phyloP scores from a whole-genome alignment of 2,113 vertebrate species.

The Rhodinocichla rosea region DNA sequence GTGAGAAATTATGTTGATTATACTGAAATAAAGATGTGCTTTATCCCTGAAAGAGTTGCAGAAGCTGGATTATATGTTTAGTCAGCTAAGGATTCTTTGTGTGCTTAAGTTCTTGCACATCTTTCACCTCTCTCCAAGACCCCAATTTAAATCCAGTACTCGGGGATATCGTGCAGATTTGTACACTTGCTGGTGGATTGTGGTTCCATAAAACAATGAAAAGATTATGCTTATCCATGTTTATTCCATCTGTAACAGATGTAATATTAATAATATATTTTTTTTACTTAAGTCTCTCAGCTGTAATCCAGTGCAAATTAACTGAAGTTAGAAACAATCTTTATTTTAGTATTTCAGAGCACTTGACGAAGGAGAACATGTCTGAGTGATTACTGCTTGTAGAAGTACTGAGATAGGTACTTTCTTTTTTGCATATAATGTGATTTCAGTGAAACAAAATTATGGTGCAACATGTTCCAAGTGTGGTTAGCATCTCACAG shows the following conservation, averaged over 20 bases:
- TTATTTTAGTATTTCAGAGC: background rate
- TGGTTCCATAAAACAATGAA: conserved; percentile 48
- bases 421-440: background rate
- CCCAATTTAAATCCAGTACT: background rate
- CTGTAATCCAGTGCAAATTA: conserved; percentile 30
- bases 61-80: background rate
- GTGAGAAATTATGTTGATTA: background rate
- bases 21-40: background rate
- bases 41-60: background rate
- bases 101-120: background rate
- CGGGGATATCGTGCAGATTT: background rate
- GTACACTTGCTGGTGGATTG: conserved; percentile 34
- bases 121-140: background rate
- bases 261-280: conserved; percentile 37
- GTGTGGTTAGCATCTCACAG: background rate
- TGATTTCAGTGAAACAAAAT: background rate
- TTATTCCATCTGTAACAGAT: conserved; percentile 38
- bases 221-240: conserved; percentile 35
- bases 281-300: conserved; percentile 4
- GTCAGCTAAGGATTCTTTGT: background rate
- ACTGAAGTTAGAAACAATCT: background rate
- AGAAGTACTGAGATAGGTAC: background rate
- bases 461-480: background rate
- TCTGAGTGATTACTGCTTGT: background rate
- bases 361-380: background rate